phyloP scores from a whole-genome alignment of 64 coral and sea anemone species.

The Anthopleura sola region DNA sequence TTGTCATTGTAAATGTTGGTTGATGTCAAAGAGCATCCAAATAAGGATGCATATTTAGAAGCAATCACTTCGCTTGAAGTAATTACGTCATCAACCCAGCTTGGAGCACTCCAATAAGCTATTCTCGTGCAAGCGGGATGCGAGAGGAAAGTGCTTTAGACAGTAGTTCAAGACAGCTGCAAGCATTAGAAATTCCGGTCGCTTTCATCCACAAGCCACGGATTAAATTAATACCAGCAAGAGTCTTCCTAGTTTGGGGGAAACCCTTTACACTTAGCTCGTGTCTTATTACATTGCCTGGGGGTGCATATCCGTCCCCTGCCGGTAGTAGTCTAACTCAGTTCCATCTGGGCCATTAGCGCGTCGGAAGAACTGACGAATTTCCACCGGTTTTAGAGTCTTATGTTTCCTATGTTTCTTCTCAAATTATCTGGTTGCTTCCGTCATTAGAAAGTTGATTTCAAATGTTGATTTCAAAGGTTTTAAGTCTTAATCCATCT shows the following conservation, averaged over 20 bases:
- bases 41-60: slow-evolving; percentile 9
- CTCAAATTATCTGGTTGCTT: slow-evolving; percentile 7
- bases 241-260: neutral
- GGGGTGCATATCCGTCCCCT: neutral
- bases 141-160: slow-evolving; percentile 4
- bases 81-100: neutral
- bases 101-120: neutral
- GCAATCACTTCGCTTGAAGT: neutral
- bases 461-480: no score
- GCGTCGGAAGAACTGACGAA: neutral
- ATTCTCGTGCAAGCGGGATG: neutral
- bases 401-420: neutral
- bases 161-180: slow-evolving; percentile 3
- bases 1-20: neutral
- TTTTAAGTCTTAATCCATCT: neutral
- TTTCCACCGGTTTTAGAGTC: neutral
- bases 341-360: slow-evolving; percentile 20
- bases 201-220: slow-evolving; percentile 14
- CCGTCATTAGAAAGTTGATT: slow-evolving; percentile 3
- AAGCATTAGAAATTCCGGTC: neutral
- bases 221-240: slow-evolving; percentile 28
- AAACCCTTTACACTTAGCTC: slow-evolving; percentile 19
- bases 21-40: neutral
- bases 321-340: neutral
- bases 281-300: slow-evolving; percentile 10